phyloP scores from a whole-genome alignment of 2,797 vertebrate genomes.

The Lepus oiostolus region DNA sequence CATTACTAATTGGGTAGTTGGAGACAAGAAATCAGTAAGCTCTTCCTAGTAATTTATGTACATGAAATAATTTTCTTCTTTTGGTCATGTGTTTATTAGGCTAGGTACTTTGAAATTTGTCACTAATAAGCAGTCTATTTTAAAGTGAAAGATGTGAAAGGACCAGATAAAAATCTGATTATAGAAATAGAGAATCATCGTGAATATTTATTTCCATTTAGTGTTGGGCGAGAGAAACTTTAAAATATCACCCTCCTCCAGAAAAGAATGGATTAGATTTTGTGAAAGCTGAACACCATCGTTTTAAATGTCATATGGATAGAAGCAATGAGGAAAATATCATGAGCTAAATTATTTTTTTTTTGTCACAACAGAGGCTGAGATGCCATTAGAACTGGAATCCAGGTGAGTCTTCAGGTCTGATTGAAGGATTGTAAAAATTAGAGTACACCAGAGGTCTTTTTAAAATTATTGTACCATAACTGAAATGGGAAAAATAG shows the following conservation, averaged over 20 bases:
- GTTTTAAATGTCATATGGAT: not conserved
- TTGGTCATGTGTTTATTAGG: not conserved
- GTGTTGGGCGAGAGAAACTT: not conserved
- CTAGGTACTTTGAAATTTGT: constrained; percentile 19
- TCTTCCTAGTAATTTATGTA: constrained; percentile 60
- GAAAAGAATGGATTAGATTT: not conserved
- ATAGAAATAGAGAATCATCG: not conserved
- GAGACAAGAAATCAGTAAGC: constrained; percentile 66
- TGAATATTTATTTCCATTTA: constrained; percentile 61
- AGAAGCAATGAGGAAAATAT: not conserved
- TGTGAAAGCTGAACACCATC: constrained; percentile 13
- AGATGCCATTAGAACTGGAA: not conserved
- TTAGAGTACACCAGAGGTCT: not conserved
- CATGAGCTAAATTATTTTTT: not conserved
- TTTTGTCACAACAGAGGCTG: not conserved
- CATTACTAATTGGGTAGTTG: constrained; percentile 74
- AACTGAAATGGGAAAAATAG: not conserved
- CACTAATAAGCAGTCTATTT: not conserved
- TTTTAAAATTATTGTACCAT: constrained; percentile 10
- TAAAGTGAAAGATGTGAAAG: constrained; percentile 41
- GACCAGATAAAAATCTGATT: constrained; percentile 4
- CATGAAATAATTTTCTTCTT: constrained; percentile 50
- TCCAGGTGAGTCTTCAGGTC: not conserved
- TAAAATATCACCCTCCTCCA: not conserved
- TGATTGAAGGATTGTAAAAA: not conserved